Conservation (phyloP, 2,888 invertebrate species). For the Chrysomela aeneicollis region DNA sequence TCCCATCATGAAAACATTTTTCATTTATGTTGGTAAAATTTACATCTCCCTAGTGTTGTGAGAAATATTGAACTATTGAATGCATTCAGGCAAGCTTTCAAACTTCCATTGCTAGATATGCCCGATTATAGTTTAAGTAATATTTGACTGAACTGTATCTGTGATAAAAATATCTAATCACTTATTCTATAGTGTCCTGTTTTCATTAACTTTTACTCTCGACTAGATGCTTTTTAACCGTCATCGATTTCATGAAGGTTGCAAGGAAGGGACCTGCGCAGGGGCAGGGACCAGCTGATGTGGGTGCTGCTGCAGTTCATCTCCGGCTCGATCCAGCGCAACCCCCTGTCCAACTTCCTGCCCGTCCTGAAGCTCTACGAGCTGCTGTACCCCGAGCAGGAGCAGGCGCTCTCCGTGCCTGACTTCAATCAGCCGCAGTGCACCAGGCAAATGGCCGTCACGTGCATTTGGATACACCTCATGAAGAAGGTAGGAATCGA, state of each 20-base stretch:
- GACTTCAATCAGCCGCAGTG: constrained; percentile 87
- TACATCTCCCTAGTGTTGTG: too few species aligned
- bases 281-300: constrained; percentile 97
- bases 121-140: too few species aligned
- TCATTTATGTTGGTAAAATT: too few species aligned
- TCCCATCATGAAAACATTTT: too few species aligned
- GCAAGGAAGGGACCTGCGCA: constrained; percentile 73
- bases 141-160: too few species aligned
- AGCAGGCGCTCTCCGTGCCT: constrained; percentile 87
- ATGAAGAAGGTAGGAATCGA: constrained; percentile 72
- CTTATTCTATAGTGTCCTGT: too few species aligned
- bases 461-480: constrained; percentile 96
- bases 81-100: too few species aligned
- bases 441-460: constrained; percentile 91
- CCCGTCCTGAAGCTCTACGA: constrained; percentile 92
- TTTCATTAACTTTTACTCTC: too few species aligned
- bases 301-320: constrained; percentile 97
- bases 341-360: constrained; percentile 87
- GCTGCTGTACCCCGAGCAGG: constrained; percentile 90
- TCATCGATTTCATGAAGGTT: constrained; percentile 53
- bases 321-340: constrained; percentile 94
- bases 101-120: too few species aligned
- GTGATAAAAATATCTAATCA: too few species aligned
- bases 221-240: too few species aligned
- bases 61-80: too few species aligned